Evolutionary conservation across 2,113 vertebrate species (phyloP), one percentile per base, ranked within the genome.

Genomic region (Potamarius usumacintae): DNA sequence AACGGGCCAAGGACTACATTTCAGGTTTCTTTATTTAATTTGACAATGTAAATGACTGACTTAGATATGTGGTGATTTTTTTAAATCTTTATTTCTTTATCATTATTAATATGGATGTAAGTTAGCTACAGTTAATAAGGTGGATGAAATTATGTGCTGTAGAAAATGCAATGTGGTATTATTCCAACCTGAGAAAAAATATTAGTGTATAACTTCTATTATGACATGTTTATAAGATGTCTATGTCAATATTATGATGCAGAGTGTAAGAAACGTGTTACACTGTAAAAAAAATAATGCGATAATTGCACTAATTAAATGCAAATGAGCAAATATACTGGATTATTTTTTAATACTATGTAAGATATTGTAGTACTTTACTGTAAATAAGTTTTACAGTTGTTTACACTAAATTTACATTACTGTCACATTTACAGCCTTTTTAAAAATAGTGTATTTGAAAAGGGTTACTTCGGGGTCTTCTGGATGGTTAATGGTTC

Each of bases 1-100:
- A 0, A 1, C 92, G 92, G 20, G 95, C 97, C 5, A 95, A 95
- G 0, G 97, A 95, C 52, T 96, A 94, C 89, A 95, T 90, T 0
- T 94, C 96, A 91, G 95, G 98, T 99, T 94, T 20, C 4, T 12
- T 55, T 53, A 27, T 25, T 52, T 83, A 57, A 25, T 50, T 55
- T 55, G 10, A 17, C 34, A 42, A 2, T 25, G 17, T 48, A 74
- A 74, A 74, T 48, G 8, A 42, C 78, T 34, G 7, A 22, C 65
- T 27, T 67, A 25, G 6, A 5, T 15, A 80, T 60, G 18, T 14
- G 18, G 14, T 14, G 25, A 55, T 60, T 60, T 17, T 30, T 18
- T 42, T 0, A 42, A 50, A 50, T 11, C 71, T 42, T 74, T 74
- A 42, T 22, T 53, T 53, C 8, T 18, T 20, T 58, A 34, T 9